Evolutionary conservation across 2,888 invertebrate species (phyloP).

Genomic region (Lasioglossum lativentre): DNA sequence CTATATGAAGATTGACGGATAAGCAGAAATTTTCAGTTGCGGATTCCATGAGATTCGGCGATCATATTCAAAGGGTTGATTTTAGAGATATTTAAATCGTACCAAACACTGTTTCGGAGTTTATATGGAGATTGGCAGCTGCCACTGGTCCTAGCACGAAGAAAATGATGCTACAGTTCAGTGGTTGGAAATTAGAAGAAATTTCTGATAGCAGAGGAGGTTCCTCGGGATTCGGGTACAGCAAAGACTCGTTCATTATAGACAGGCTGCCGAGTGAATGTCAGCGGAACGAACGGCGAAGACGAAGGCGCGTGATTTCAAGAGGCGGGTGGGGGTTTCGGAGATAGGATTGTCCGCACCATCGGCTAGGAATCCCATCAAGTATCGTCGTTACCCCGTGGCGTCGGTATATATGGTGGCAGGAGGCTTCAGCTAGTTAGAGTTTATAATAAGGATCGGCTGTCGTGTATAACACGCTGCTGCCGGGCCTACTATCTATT

Average conservation of each 20-base stretch:
- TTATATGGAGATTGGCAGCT: background rate
- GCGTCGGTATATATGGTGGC: conserved; percentile 71
- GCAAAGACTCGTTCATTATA: conserved; percentile 38
- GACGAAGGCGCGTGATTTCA: conserved; percentile 79
- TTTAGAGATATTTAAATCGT: too few species aligned
- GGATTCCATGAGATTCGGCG: too few species aligned
- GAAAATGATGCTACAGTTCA: background rate
- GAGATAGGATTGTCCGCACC: conserved; percentile 85
- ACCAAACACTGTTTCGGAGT: too few species aligned
- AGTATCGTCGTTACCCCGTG: conserved; percentile 82
- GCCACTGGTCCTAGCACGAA: too few species aligned
- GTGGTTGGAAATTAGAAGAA: background rate
- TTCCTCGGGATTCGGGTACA: too few species aligned
- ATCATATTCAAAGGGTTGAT: too few species aligned
- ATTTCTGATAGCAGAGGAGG: background rate
- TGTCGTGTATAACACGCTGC: conserved; percentile 80
- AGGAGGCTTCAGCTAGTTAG: conserved; percentile 80
- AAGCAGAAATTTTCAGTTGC: too few species aligned
- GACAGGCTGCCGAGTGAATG: conserved; percentile 71
- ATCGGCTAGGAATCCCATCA: conserved; percentile 85
- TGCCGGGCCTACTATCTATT: conserved; percentile 83
- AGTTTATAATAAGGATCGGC: conserved; percentile 84
- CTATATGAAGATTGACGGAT: too few species aligned
- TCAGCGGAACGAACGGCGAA: conserved; percentile 72
- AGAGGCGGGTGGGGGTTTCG: conserved; percentile 74